Conservation (phyloP, 2,113 vertebrate species). For the Tragelaphus strepsiceros region DNA sequence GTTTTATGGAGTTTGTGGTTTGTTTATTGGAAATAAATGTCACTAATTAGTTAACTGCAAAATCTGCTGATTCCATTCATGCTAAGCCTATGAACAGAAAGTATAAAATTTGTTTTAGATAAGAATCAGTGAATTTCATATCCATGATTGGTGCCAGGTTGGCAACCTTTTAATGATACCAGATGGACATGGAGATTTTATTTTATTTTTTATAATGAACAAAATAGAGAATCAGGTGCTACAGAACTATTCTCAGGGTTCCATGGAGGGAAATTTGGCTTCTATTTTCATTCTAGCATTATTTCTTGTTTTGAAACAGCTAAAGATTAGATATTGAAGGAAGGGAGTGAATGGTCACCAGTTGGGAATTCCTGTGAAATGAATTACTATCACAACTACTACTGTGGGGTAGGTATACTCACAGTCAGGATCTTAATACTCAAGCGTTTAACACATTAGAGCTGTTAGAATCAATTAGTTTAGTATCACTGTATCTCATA, state of each 20-base stretch:
- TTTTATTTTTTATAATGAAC: conserved; percentile 59
- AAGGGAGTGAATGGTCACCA: neutral
- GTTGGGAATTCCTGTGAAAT: neutral
- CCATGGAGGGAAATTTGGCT: neutral
- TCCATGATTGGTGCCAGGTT: conserved; percentile 42
- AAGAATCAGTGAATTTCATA: conserved; percentile 46
- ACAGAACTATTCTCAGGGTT: neutral
- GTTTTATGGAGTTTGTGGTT: neutral
- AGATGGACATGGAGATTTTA: conserved; percentile 54
- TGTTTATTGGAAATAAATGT: conserved; percentile 17
- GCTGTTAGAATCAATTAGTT: neutral
- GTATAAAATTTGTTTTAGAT: conserved; percentile 53
- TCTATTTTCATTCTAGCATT: neutral
- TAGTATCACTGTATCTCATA: neutral
- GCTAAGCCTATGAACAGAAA: conserved; percentile 11
- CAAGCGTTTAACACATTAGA: neutral
- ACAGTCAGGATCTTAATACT: neutral
- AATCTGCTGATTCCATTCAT: conserved; percentile 27
- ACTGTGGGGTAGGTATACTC: neutral
- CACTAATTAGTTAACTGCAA: neutral
- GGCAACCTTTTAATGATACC: conserved; percentile 52
- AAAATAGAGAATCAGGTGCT: conserved; percentile 56
- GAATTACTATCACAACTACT: neutral
- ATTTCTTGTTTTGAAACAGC: conserved; percentile 21
- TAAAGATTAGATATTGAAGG: neutral